These are phyloP conservation scores for Electrophaes corylata DNA, from an alignment of 2,888 invertebrate genomes.

Conservation along the genomic window DNA sequence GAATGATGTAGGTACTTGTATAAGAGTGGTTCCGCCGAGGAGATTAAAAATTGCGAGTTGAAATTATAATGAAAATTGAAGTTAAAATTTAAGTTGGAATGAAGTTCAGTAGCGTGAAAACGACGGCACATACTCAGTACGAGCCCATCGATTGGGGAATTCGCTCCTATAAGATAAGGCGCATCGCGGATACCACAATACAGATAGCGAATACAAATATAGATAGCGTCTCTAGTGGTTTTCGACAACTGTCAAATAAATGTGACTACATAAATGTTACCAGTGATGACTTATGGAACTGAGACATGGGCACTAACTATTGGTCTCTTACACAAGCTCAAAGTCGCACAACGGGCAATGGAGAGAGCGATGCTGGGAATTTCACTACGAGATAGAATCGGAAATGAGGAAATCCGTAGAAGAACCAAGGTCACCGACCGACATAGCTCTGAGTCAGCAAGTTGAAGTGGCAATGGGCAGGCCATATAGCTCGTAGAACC, in stretches of 20 bases:
- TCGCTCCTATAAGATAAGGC: slow-evolving; percentile 47
- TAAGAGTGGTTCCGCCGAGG: background rate
- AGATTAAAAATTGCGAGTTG: background rate
- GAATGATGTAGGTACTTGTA: background rate
- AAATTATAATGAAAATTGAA: slow-evolving; percentile 2
- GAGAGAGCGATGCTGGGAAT: no score
- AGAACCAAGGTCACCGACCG: no score
- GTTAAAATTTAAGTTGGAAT: background rate
- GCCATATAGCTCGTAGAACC: no score
- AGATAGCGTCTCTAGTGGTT: slow-evolving; percentile 44
- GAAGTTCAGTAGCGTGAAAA: slow-evolving; percentile 17
- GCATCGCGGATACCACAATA: slow-evolving; percentile 68
- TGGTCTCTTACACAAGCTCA: no score
- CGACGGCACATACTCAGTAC: slow-evolving; percentile 37
- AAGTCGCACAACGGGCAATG: no score
- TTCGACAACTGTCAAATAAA: slow-evolving; percentile 31
- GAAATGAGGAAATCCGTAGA: no score
- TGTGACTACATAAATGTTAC: background rate
- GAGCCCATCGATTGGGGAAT: slow-evolving; percentile 36
- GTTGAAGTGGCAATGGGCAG: no score
- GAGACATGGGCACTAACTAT: no score
- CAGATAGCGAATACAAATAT: slow-evolving; percentile 41
- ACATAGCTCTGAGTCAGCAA: no score
- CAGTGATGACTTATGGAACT: no score
- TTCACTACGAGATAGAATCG: no score